Evolutionary conservation across 2,113 vertebrate species (phyloP).

Genomic region (Myanophis thanlyinensis): DNA sequence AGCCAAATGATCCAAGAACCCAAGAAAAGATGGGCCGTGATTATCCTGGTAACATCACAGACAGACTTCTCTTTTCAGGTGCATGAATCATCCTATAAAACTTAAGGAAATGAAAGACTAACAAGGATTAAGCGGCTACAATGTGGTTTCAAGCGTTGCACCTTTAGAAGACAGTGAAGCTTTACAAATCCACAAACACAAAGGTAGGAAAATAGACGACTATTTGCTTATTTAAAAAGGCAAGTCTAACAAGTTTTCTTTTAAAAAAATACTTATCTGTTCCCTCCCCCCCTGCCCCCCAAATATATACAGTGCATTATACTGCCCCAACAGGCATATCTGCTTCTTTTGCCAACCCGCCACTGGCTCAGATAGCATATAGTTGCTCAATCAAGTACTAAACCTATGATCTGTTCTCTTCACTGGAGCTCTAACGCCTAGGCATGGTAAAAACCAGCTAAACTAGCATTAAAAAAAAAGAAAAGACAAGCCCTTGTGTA

Average conservation of each 20-base stretch:
- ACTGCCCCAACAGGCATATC: conserved; percentile 28
- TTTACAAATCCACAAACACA: conserved; percentile 26
- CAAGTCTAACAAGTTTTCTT: conserved; percentile 42
- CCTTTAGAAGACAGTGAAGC: conserved; percentile 38
- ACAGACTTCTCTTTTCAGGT: conserved; percentile 8
- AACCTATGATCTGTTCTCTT: conserved; percentile 44
- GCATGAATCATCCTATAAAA: conserved; percentile 20
- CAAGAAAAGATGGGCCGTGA: neutral
- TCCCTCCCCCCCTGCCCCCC: conserved; percentile 58
- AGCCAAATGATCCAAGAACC: conserved; percentile 7
- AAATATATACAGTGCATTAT: conserved; percentile 60
- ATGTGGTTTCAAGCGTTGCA: conserved; percentile 22
- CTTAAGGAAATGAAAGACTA: conserved; percentile 34
- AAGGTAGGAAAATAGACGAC: conserved; percentile 63
- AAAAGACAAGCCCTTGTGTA: conserved; percentile 59
- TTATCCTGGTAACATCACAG: conserved; percentile 20
- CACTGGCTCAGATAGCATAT: conserved; percentile 51
- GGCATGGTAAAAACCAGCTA: conserved; percentile 57
- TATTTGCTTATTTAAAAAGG: conserved; percentile 56
- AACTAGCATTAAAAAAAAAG: conserved; percentile 54
- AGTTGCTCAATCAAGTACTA: conserved; percentile 46
- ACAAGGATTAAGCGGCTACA: conserved; percentile 23
- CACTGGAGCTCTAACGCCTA: conserved; percentile 51
- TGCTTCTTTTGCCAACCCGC: conserved; percentile 55
- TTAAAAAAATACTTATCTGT: conserved; percentile 56